Conservation (phyloP, 2,797 vertebrate genomes). For the Iguana delicatissima region DNA sequence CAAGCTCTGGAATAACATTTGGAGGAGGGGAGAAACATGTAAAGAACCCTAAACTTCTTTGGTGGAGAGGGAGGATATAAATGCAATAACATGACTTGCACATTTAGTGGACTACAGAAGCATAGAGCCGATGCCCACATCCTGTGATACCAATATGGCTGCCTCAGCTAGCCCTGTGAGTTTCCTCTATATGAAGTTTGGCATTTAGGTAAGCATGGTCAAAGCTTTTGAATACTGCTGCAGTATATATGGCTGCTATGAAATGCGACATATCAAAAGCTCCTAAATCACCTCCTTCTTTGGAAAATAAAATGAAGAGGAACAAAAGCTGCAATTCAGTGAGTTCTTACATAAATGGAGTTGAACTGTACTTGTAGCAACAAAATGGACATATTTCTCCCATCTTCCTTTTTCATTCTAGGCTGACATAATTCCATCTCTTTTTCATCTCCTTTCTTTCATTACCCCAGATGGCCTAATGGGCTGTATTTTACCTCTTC, state of each 20-base stretch:
- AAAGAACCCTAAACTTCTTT: neutral
- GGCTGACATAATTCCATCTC: slow-evolving; percentile 51
- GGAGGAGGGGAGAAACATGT: no score
- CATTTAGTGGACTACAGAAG: neutral
- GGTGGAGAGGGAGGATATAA: neutral
- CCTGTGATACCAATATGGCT: neutral
- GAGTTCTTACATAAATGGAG: slow-evolving; percentile 48
- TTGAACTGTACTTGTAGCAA: slow-evolving; percentile 44
- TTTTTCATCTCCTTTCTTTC: slow-evolving; percentile 65
- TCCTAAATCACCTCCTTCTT: slow-evolving; percentile 31
- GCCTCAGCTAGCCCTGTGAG: no score
- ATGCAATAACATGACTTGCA: neutral
- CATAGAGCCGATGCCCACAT: neutral
- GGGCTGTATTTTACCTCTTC: slow-evolving; percentile 56
- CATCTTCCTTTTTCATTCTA: slow-evolving; percentile 62
- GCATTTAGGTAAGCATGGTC: neutral
- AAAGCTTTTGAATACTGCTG: slow-evolving; percentile 8
- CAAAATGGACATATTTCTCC: slow-evolving; percentile 51
- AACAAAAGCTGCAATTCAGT: slow-evolving; percentile 38
- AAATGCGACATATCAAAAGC: slow-evolving; percentile 18
- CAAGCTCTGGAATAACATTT: no score
- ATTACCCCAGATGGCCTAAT: slow-evolving; percentile 68
- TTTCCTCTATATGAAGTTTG: neutral
- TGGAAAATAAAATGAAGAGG: neutral
- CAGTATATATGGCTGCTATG: neutral